Evolutionary conservation across 1,140 invertebrate species (phyloP).

Genomic region (Ostrea edulis): DNA sequence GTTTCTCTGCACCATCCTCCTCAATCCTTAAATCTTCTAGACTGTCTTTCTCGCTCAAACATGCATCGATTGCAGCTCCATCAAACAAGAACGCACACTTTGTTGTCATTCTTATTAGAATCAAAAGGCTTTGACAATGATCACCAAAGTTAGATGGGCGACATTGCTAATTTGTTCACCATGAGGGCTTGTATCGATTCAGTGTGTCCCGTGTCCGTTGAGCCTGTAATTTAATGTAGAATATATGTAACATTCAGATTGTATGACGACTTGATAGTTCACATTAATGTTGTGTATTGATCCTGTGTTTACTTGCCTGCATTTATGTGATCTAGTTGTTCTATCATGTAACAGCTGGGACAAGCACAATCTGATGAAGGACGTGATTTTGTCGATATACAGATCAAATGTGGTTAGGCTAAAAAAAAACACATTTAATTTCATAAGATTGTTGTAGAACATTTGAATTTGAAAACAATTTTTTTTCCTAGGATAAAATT

Average conservation of each 20-base stretch:
- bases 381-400: conserved; percentile 2
- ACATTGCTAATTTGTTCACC: background rate
- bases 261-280: background rate
- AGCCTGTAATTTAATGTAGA: conserved; percentile 9
- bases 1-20: background rate
- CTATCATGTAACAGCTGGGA: background rate
- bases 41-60: conserved; percentile 9
- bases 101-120: background rate
- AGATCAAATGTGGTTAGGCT: background rate
- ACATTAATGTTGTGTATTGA: conserved; percentile 10
- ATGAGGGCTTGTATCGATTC: background rate
- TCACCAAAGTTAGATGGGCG: background rate
- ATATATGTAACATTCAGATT: background rate
- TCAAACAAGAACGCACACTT: background rate
- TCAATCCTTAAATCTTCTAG: conserved; percentile 9
- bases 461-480: too few species aligned
- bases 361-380: background rate
- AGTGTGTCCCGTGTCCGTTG: background rate
- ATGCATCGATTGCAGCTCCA: background rate
- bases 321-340: background rate
- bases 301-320: background rate
- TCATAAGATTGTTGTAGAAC: too few species aligned
- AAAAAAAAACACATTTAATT: too few species aligned
- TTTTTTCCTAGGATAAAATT: too few species aligned
- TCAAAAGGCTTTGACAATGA: background rate